Evolutionary conservation across 2,797 vertebrate species (phyloP), one percentile per base, ranked within the genome.

Genomic region (Mormyrus proboscirostris): DNA sequence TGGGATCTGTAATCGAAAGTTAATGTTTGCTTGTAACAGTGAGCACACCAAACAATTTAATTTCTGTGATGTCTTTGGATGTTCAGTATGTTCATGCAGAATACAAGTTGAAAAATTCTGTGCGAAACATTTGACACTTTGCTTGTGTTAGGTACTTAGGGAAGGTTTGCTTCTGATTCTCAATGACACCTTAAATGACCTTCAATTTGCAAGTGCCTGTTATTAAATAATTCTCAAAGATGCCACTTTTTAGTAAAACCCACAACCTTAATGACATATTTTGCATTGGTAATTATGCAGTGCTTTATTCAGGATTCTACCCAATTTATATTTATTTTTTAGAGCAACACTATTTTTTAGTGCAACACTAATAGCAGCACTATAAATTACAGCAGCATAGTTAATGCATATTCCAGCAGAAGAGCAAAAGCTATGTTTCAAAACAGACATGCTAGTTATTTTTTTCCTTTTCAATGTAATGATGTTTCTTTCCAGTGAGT

Each of bases 371-470:
- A 92, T 89, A 85, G 84, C 53, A 65, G 22, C 84, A 89, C 84
- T 89, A 91, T 86, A 91, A 89, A 59, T 50, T 87, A 90, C 84
- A 90, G 90, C 69, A 88, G 88, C 12, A 89, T 83, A 90, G 88
- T 90, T 90, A n/a, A 93, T 90, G 87, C 89, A 90, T 91, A 79
- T 92, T 89, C 90, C 47, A 89, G 89, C 90, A 90, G 89, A 89
- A 93, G 90, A 88, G 88, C 38, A 82, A 82, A 44, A 44, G 41
- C 76, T 44, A 22, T 47, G 19, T 47, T 79, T 92, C 87, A 88
- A 92, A 93, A 93, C 92, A 95, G 93, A 94, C 92, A 93, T 93
- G 92, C 93, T 90, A 88, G 12, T 91, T 90, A 94, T 92, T 84
- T 83, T 90, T 89, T 89, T 93, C 90, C 92, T 90, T 59, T 92